Base-by-base conservation (phyloP, 2,797 vertebrate species). In the Triplophysa bombifrons region DNA sequence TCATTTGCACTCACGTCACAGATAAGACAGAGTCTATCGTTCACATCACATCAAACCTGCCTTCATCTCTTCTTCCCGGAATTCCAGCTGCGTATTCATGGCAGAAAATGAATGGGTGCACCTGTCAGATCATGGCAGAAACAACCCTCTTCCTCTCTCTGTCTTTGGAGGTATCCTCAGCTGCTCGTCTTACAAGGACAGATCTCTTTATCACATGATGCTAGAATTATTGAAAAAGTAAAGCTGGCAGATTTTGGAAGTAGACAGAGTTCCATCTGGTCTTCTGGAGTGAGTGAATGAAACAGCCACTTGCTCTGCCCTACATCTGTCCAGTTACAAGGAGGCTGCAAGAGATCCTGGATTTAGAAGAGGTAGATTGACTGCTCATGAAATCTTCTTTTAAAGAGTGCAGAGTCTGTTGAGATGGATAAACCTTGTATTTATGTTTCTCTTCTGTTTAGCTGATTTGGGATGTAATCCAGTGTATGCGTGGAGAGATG, bases 71-170 rank as follows among this genome's bases (percentile, higher is more conserved):
- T 41, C 71, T 77, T 73, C 9, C 51, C 0, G 53, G 41, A 78
- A 70, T 73, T 78, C 70, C 74, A 20, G 66, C 22, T 80, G 76
- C 20, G 76, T 79, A 78, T 55, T 71, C 74, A 67, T 67, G 61
- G 38, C 63, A 72, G 51, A 84, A 75, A 74, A 75, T 50, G 66
- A 66, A 70, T 85, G 72, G 80, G 60, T 86, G 78, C 79, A 63
- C 50, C 67, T 80, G 83, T 85, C 85, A 86, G 76, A 78, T 71
- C 74, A 30, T 71, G 78, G 82, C 81, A 83, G 82, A 78, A 78
- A 64, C 80, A 80, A 74, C 27, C 73, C 71, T 48, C 19, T 44
- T 19, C 50, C 64, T n/a, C 46, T 55, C 30, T 56, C 56, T 61
- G 22, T 22, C 9, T 38, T 46, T 55, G 14, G 65, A 46, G 67